These are phyloP conservation scores for Eupithecia exiguata DNA, from an alignment of 2,888 invertebrate genomes.

Conservation along the genomic window DNA sequence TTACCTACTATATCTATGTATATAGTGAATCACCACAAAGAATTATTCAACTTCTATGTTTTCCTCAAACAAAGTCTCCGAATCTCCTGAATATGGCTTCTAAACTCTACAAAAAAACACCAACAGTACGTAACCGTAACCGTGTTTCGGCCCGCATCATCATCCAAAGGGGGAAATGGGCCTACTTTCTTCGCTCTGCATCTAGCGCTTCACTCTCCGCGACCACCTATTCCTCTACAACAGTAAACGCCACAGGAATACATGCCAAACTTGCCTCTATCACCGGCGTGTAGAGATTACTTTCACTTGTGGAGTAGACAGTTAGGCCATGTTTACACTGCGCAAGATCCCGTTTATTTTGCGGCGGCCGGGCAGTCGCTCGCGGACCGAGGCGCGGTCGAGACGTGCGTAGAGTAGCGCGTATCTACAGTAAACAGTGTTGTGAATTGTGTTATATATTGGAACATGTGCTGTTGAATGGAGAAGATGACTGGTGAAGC, in stretches of 20 bases:
- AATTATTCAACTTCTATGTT: slow-evolving; percentile 3
- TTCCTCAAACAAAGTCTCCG: background rate
- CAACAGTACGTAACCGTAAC: background rate
- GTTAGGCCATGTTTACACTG: slow-evolving; percentile 61
- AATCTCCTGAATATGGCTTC: background rate
- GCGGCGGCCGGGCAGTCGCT: slow-evolving; percentile 64
- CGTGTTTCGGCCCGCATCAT: slow-evolving; percentile 66
- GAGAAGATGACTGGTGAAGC: slow-evolving; percentile 75
- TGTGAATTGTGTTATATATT: slow-evolving; percentile 47
- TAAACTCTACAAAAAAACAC: background rate
- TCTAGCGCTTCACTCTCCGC: slow-evolving; percentile 61
- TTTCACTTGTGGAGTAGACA: slow-evolving; percentile 48
- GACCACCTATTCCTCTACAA: slow-evolving; percentile 45
- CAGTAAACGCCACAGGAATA: slow-evolving; percentile 50
- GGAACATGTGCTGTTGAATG: slow-evolving; percentile 71
- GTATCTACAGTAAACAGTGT: slow-evolving; percentile 30
- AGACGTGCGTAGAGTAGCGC: slow-evolving; percentile 50
- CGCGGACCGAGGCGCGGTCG: slow-evolving; percentile 55
- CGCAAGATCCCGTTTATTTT: slow-evolving; percentile 70
- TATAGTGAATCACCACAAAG: background rate
- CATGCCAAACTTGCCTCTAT: slow-evolving; percentile 46
- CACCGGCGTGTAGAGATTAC: slow-evolving; percentile 43
- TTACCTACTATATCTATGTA: background rate
- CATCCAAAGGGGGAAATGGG: slow-evolving; percentile 73
- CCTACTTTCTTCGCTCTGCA: slow-evolving; percentile 80